A percentile compares a stretch with the other conserved stretches of the same genome.
phyloP scores from a whole-genome alignment of 2,888 invertebrate genomes.

The Antheraea assamensis region DNA sequence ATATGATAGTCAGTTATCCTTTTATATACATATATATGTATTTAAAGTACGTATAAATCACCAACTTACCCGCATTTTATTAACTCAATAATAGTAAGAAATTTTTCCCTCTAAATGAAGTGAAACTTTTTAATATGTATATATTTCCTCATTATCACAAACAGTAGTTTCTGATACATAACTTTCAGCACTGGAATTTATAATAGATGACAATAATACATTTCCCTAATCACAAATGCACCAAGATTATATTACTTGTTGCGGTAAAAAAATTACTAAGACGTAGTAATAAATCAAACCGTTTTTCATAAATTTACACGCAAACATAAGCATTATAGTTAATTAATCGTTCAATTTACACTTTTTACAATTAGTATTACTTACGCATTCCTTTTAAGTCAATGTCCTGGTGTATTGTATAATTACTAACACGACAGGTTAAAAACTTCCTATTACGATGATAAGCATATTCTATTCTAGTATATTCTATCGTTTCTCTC shows the following conservation, averaged over 20 bases:
- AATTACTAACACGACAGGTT: neutral
- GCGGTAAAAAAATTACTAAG: neutral
- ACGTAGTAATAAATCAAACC: neutral
- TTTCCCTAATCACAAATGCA: neutral
- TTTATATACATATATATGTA: neutral
- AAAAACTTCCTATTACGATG: neutral
- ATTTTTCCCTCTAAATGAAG: neutral
- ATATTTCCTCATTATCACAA: neutral
- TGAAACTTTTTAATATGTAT: neutral
- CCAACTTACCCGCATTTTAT: neutral
- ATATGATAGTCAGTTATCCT: neutral
- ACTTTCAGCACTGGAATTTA: neutral
- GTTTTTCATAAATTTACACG: conserved; percentile 3
- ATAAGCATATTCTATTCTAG: neutral
- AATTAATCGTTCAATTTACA: neutral
- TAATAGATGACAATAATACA: neutral
- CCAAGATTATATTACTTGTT: neutral
- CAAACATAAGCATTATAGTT: neutral
- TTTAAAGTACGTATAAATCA: neutral
- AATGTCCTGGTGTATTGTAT: neutral
- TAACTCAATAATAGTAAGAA: neutral
- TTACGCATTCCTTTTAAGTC: conserved; percentile 5
- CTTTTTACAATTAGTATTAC: neutral
- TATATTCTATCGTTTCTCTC: neutral
- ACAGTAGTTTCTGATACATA: neutral